Percentiles rank a stretch among this genome's conserved stretches.
These are phyloP conservation scores for Sabellastarte sp. DNA, from an alignment of 2,888 invertebrate species.

Conservation along the genomic window DNA sequence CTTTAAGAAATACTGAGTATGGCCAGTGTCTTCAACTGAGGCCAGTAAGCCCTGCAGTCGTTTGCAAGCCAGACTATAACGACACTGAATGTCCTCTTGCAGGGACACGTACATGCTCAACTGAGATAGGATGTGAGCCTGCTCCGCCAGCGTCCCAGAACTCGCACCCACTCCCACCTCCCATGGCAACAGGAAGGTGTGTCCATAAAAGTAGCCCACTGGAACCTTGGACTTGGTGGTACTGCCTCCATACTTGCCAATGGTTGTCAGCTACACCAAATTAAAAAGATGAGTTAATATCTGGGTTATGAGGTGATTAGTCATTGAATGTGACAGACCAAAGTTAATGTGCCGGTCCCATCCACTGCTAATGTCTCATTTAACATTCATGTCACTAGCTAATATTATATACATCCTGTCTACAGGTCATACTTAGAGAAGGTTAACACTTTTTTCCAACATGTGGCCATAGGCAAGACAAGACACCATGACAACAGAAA, in stretches of 20 bases:
- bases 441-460: no score
- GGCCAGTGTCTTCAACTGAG: slow-evolving; percentile 52
- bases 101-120: slow-evolving; percentile 70
- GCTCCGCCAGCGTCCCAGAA: slow-evolving; percentile 17
- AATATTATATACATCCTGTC: no score
- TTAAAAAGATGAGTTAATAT: no score
- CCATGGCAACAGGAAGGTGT: slow-evolving; percentile 73
- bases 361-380: no score
- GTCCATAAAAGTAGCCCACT: slow-evolving; percentile 90
- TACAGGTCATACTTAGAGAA: no score
- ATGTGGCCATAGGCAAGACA: no score
- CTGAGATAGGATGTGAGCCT: slow-evolving; percentile 48
- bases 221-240: slow-evolving; percentile 87
- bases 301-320: no score
- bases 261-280: slow-evolving; percentile 75
- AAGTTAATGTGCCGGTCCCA: no score
- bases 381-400: no score
- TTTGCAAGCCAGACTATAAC: slow-evolving; percentile 80
- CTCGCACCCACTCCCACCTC: slow-evolving; percentile 32
- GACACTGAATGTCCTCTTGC: slow-evolving; percentile 77
- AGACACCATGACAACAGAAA: no score
- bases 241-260: slow-evolving; percentile 88
- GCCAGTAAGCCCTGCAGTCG: slow-evolving; percentile 75
- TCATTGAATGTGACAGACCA: no score
- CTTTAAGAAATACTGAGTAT: slow-evolving; percentile 67